These are phyloP conservation scores for Apamea sordens DNA, from an alignment of 2,888 invertebrate genomes.

Conservation along the genomic window DNA sequence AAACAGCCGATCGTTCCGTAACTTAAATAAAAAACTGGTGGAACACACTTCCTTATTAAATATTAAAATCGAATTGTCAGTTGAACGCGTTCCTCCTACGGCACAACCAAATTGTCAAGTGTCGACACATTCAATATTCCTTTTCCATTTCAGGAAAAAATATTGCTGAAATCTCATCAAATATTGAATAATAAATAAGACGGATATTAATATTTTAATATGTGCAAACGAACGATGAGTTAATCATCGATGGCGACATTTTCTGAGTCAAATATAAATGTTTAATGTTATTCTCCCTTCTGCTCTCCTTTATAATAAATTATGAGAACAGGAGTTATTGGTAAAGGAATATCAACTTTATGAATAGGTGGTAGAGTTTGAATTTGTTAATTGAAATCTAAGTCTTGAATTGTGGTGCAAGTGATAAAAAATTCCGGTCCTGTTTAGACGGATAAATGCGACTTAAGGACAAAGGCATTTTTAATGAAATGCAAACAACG, in stretches of 20 bases:
- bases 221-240: conserved; percentile 19
- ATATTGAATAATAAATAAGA: conserved; percentile 39
- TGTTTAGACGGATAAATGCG: background rate
- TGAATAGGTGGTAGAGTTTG: background rate
- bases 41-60: background rate
- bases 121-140: conserved; percentile 23
- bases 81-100: background rate
- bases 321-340: conserved; percentile 4
- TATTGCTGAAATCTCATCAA: conserved; percentile 17
- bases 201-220: conserved; percentile 47
- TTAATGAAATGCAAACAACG: background rate
- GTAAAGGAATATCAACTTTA: conserved; percentile 16
- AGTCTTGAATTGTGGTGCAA: conserved; percentile 11
- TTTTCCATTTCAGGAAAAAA: conserved; percentile 23
- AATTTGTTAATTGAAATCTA: background rate
- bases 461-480: background rate
- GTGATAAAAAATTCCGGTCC: background rate
- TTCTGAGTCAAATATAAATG: conserved; percentile 62
- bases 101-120: background rate
- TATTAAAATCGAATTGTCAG: background rate
- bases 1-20: background rate
- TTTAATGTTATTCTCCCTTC: conserved; percentile 55
- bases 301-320: conserved; percentile 39
- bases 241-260: conserved; percentile 52
- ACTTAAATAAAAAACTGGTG: background rate